Percentiles rank a stretch among this genome's conserved stretches.
Evolutionary conservation across 2,888 invertebrate species (phyloP).

Genomic region (Eristalinus sepulchralis): DNA sequence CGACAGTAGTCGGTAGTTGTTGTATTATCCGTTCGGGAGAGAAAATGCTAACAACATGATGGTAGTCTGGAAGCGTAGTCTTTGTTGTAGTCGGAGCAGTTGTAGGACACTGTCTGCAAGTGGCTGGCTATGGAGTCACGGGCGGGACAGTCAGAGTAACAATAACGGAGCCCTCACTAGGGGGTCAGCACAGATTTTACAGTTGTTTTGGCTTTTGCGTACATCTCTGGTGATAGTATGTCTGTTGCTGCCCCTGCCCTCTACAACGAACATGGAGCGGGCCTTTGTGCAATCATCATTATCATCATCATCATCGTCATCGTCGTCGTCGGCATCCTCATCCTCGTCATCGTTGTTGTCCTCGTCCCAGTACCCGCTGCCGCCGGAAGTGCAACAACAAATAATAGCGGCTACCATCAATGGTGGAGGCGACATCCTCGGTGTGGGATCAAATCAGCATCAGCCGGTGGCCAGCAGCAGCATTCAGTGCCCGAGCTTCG

Average conservation of each 20-base stretch:
- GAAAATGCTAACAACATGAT: constrained; percentile 73
- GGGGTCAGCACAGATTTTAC: constrained; percentile 70
- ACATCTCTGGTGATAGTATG: constrained; percentile 75
- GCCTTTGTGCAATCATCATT: constrained; percentile 73
- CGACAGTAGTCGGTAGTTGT: constrained; percentile 50
- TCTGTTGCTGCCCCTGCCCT: constrained; percentile 76
- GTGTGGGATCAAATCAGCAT: constrained; percentile 58
- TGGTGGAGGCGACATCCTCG: constrained; percentile 76
- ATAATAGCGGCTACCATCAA: constrained; percentile 67
- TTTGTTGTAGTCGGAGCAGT: constrained; percentile 52
- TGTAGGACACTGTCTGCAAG: constrained; percentile 64
- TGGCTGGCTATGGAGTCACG: constrained; percentile 60
- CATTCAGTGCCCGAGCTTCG: constrained; percentile 87
- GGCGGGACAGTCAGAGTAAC: constrained; percentile 47
- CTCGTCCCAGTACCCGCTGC: constrained; percentile 59
- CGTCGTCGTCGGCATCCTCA: constrained; percentile 60
- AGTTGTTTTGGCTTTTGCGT: constrained; percentile 73
- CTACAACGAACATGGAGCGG: constrained; percentile 74
- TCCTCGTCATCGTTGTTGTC: constrained; percentile 61
- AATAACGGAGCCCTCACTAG: constrained; percentile 44
- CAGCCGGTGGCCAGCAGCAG: constrained; percentile 70
- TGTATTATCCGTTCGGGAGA: constrained; percentile 57
- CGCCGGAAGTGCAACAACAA: constrained; percentile 71
- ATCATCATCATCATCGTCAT: constrained; percentile 60
- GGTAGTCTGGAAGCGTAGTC: constrained; percentile 72